Evolutionary conservation across 53 echinoderm and acorn worm species (phyloP).

Genomic region (Stichopus horrens): DNA sequence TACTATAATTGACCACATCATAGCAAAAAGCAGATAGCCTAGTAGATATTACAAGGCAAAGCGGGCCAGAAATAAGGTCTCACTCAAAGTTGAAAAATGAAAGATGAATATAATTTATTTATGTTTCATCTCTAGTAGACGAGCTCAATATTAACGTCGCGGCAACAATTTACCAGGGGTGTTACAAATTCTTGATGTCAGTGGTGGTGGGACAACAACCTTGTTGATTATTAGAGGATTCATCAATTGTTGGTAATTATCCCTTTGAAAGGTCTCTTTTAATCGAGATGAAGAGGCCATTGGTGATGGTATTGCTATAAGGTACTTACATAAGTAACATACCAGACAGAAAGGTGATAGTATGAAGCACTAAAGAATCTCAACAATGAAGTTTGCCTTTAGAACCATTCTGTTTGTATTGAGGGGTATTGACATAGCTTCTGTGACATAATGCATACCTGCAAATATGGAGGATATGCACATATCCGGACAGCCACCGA

Average conservation of each 20-base stretch:
- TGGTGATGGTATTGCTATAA: background rate
- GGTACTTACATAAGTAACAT: slow-evolving; percentile 39
- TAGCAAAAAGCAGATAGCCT: too few species aligned
- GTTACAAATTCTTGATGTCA: too few species aligned
- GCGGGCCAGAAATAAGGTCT: too few species aligned
- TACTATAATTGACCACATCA: too few species aligned
- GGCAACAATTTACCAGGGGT: too few species aligned
- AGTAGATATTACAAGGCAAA: too few species aligned
- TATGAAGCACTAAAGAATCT: slow-evolving; percentile 10
- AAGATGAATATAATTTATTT: too few species aligned
- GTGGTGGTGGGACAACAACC: background rate
- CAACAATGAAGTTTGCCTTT: slow-evolving; percentile 9
- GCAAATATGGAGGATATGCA: background rate
- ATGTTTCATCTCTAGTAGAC: too few species aligned
- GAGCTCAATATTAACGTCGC: too few species aligned
- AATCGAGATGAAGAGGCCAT: background rate
- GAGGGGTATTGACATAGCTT: background rate
- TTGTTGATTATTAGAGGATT: background rate
- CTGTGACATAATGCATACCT: background rate
- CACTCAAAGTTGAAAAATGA: too few species aligned
- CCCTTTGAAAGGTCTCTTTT: background rate
- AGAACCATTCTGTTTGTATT: background rate
- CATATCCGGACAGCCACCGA: too few species aligned
- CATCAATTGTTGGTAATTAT: background rate
- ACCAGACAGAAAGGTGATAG: slow-evolving; percentile 43